These are phyloP conservation scores for Syngnathus scovelli DNA, from an alignment of 2,113 vertebrate species.

Conservation along the genomic window DNA sequence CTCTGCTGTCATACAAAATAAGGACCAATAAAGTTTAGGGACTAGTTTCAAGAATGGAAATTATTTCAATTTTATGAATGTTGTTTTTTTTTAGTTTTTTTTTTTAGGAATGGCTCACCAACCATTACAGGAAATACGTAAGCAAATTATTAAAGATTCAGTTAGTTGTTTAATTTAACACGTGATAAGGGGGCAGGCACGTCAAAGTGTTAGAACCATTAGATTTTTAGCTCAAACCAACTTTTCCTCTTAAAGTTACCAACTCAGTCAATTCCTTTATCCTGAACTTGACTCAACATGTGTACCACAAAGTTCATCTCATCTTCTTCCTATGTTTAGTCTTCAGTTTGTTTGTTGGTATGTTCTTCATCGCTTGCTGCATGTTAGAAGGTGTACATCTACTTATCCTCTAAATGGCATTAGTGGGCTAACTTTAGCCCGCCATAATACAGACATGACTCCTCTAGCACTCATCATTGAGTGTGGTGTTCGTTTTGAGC, in stretches of 20 bases:
- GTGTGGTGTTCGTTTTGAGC: not conserved
- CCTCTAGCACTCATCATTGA: not conserved
- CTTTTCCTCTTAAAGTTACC: not conserved
- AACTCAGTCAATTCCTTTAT: not conserved
- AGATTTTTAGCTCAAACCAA: not conserved
- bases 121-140: too few relatives aligned
- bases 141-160: too few relatives aligned
- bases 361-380: not conserved
- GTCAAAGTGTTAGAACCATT: too few relatives aligned
- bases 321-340: not conserved
- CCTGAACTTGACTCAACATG: too few relatives aligned
- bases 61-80: too few relatives aligned
- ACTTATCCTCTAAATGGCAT: conserved; percentile 2
- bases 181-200: too few relatives aligned
- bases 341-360: not conserved
- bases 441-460: not conserved
- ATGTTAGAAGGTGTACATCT: not conserved
- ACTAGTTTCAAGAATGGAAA: not conserved
- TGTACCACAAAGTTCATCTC: not conserved
- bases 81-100: too few relatives aligned
- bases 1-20: not conserved
- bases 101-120: too few relatives aligned
- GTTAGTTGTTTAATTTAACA: too few relatives aligned
- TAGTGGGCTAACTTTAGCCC: conserved; percentile 3
- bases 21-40: not conserved